phyloP scores from a whole-genome alignment of 2,797 vertebrate species.

The Ceryle rudis region DNA sequence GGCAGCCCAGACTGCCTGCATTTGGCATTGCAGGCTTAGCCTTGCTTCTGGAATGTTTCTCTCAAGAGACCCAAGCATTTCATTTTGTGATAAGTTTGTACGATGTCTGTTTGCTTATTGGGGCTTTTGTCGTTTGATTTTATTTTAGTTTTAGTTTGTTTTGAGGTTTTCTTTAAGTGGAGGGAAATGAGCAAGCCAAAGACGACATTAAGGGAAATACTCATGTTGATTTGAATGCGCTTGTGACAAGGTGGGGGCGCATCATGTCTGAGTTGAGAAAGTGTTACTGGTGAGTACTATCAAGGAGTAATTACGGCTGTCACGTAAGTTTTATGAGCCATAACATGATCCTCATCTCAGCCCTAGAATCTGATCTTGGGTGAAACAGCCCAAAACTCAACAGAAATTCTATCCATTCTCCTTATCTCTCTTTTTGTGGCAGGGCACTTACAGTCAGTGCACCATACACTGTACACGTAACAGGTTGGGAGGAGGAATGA shows the following conservation, averaged over 20 bases:
- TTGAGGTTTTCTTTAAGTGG: neutral
- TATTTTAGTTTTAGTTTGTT: neutral
- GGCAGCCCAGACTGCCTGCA: neutral
- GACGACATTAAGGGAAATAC: neutral
- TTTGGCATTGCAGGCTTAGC: neutral
- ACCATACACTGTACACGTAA: neutral
- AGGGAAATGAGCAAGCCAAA: neutral
- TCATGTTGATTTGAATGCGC: neutral
- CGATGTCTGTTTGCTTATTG: neutral
- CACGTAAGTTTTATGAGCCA: neutral
- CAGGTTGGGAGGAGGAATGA: neutral
- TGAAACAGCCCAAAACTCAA: neutral
- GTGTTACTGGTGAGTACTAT: neutral
- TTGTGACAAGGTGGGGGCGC: neutral
- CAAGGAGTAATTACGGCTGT: neutral
- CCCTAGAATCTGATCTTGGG: neutral
- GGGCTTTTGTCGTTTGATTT: neutral
- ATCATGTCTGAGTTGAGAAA: neutral
- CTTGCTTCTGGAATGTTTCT: neutral
- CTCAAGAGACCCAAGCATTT: neutral
- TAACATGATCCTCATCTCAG: neutral
- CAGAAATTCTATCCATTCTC: neutral
- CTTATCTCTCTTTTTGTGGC: neutral
- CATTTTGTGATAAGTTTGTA: neutral
- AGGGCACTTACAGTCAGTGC: neutral